Conservation (phyloP, 2,888 invertebrate genomes). For the Eristalis intricaria region DNA sequence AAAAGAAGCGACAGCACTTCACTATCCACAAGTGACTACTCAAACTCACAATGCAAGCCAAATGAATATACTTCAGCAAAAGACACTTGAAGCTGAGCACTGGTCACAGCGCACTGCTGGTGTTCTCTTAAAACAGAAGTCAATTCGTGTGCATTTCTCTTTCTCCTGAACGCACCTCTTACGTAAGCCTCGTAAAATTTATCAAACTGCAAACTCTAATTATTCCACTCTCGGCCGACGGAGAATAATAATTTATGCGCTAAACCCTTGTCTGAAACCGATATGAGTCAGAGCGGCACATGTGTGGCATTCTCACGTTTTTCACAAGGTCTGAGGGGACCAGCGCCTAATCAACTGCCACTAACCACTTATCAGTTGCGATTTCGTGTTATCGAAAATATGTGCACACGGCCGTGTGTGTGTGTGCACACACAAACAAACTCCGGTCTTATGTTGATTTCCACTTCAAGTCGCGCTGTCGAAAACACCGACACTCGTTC, state of each 20-base stretch:
- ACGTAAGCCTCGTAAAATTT: neutral
- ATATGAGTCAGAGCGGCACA: neutral
- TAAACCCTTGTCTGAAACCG: neutral
- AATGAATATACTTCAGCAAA: no score
- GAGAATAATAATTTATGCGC: neutral
- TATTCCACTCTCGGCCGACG: neutral
- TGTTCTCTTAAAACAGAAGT: no score
- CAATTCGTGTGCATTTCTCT: neutral
- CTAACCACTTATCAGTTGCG: slow-evolving; percentile 5
- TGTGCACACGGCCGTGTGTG: neutral
- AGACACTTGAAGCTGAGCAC: no score
- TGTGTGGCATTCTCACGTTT: neutral
- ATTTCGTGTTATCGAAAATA: slow-evolving; percentile 23
- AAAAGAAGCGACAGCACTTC: no score
- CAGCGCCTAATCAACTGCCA: neutral
- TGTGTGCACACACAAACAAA: neutral
- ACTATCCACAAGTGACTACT: no score
- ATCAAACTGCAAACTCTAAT: neutral
- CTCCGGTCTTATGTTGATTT: neutral
- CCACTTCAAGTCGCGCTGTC: neutral
- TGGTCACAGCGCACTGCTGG: no score
- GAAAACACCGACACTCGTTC: neutral
- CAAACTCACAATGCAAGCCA: no score
- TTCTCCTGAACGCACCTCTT: neutral
- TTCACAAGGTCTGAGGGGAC: neutral